These are phyloP conservation scores for Amaurobius ferox DNA, from an alignment of 2,888 invertebrate genomes.

Conservation along the genomic window DNA sequence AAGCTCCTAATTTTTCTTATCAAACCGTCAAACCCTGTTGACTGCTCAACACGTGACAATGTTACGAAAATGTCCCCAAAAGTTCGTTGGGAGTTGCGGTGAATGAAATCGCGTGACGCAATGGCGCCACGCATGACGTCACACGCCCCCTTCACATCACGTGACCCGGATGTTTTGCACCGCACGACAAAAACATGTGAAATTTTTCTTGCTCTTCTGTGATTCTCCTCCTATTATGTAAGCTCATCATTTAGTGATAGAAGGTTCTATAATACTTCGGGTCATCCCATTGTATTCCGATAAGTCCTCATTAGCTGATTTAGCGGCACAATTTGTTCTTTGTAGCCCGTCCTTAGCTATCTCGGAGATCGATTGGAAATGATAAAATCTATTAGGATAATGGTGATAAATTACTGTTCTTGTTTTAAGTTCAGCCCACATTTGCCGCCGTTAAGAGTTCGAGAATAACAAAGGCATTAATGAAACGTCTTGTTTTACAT, in stretches of 20 bases:
- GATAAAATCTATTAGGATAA: too few species aligned
- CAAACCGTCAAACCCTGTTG: neutral
- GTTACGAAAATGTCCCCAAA: neutral
- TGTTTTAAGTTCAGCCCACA: too few species aligned
- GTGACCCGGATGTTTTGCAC: constrained; percentile 32
- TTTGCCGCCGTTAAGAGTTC: too few species aligned
- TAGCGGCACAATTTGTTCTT: neutral
- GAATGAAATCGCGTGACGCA: constrained; percentile 31
- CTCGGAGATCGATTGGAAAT: too few species aligned
- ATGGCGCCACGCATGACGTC: constrained; percentile 42
- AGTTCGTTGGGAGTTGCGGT: constrained; percentile 9
- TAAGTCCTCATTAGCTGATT: neutral
- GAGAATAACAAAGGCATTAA: too few species aligned
- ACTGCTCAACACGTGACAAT: neutral
- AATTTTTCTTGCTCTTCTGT: neutral
- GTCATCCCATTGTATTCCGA: neutral
- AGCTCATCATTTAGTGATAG: neutral
- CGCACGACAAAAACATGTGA: constrained; percentile 15
- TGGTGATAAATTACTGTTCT: too few species aligned
- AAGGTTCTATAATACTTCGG: neutral
- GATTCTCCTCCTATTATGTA: neutral
- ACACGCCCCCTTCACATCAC: constrained; percentile 26
- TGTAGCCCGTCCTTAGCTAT: too few species aligned
- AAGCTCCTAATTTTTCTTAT: too few species aligned
- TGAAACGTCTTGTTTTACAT: too few species aligned